A percentile compares a stretch with the other conserved stretches of the same genome.
These are phyloP conservation scores for Formica aserva DNA, from an alignment of 2,888 invertebrate genomes.

Conservation along the genomic window DNA sequence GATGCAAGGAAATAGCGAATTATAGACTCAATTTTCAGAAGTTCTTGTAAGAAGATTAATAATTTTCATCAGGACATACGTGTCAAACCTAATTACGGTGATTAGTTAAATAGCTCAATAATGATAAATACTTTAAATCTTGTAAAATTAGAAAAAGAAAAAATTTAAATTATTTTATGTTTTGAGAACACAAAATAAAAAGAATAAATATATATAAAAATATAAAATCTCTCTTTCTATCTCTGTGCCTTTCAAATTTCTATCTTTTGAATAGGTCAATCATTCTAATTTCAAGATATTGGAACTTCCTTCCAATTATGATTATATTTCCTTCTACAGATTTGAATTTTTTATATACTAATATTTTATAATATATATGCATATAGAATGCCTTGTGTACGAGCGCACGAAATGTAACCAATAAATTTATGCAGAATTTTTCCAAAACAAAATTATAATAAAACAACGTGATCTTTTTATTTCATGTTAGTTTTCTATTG, in stretches of 20 bases:
- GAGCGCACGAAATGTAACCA: background rate
- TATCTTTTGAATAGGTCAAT: background rate
- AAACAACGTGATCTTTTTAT: no score
- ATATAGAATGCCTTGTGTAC: background rate
- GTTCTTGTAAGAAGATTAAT: constrained; percentile 2
- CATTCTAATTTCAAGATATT: background rate
- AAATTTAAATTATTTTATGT: background rate
- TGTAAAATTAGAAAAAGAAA: background rate
- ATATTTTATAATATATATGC: background rate
- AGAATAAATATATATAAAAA: background rate
- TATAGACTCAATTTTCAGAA: constrained; percentile 36
- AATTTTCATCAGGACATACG: constrained; percentile 1
- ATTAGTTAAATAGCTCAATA: background rate
- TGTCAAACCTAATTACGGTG: background rate
- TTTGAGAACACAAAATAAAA: background rate
- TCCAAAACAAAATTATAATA: no score
- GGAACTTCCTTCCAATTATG: background rate
- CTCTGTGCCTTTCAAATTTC: background rate
- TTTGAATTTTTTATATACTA: background rate
- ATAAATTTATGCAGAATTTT: no score
- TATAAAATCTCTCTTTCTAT: background rate
- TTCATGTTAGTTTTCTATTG: no score
- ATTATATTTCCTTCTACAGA: background rate
- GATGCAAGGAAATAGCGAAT: constrained; percentile 29
- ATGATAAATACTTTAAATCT: background rate